Conservation (phyloP, 1,140 invertebrate species). For the Papilio dardanus region DNA sequence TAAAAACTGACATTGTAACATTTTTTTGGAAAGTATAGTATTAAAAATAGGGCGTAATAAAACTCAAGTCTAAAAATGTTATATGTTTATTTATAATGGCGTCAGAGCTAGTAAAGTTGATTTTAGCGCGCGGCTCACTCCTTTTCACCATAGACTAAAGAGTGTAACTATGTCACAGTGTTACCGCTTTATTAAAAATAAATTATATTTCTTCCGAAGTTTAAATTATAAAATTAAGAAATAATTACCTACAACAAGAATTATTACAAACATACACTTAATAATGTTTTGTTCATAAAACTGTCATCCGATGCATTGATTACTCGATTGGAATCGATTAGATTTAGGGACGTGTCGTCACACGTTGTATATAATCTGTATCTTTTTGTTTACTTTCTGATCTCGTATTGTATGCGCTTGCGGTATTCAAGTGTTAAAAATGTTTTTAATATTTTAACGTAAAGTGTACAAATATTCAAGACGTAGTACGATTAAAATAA, state of each 20-base stretch:
- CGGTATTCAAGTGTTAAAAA: background rate
- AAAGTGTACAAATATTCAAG: background rate
- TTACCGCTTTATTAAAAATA: background rate
- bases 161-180: background rate
- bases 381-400: background rate
- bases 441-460: background rate
- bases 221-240: too few species aligned
- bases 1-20: background rate
- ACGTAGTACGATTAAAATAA: background rate
- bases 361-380: background rate
- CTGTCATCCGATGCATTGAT: background rate
- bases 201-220: too few species aligned
- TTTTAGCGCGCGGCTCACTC: background rate
- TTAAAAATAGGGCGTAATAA: too few species aligned
- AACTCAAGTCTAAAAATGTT: background rate
- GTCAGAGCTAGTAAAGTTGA: background rate
- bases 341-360: too few species aligned
- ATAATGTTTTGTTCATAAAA: background rate
- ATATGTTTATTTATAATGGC: too few species aligned
- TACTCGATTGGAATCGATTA: background rate
- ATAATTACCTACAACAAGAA: too few species aligned
- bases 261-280: too few species aligned
- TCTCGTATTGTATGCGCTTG: background rate
- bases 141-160: background rate
- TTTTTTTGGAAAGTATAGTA: too few species aligned